Evolutionary conservation across 2,113 vertebrate species (phyloP).

Genomic region (Eira barbara): DNA sequence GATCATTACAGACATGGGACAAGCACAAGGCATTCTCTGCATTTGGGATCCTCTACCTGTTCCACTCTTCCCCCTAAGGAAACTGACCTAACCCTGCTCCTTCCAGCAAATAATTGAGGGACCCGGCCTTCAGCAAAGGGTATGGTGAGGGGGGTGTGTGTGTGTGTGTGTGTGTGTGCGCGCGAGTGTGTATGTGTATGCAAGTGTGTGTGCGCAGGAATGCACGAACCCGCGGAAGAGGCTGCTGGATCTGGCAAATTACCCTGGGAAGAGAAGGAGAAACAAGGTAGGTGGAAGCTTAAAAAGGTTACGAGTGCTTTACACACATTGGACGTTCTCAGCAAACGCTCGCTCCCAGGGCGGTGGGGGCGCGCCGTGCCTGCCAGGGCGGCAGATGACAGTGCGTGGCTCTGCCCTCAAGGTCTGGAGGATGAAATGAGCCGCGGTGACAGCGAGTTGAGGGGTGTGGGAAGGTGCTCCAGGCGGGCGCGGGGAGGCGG

Average conservation of each 20-base stretch:
- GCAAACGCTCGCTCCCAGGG: not conserved
- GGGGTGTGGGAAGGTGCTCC: not conserved
- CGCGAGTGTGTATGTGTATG: accelerated
- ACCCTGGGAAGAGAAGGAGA: not conserved
- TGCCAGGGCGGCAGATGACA: not conserved
- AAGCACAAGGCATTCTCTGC: not conserved
- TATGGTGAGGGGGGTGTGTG: not conserved
- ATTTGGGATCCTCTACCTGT: not conserved
- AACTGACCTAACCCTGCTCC: not conserved
- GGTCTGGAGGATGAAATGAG: not conserved
- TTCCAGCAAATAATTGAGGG: not conserved
- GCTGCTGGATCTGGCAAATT: not conserved
- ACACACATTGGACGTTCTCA: accelerated
- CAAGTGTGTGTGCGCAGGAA: not conserved
- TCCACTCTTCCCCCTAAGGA: not conserved
- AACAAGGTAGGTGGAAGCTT: not conserved
- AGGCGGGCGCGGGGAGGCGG: not conserved
- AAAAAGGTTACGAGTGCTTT: not conserved
- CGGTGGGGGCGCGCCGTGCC: accelerated
- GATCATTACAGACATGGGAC: not conserved
- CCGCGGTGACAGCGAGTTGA: not conserved
- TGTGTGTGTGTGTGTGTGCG: accelerated
- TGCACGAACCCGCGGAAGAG: not conserved
- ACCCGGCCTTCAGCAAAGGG: not conserved
- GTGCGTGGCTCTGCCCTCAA: not conserved